Base-by-base conservation (phyloP, 2,113 vertebrate genomes). In the Cottus gobio region DNA sequence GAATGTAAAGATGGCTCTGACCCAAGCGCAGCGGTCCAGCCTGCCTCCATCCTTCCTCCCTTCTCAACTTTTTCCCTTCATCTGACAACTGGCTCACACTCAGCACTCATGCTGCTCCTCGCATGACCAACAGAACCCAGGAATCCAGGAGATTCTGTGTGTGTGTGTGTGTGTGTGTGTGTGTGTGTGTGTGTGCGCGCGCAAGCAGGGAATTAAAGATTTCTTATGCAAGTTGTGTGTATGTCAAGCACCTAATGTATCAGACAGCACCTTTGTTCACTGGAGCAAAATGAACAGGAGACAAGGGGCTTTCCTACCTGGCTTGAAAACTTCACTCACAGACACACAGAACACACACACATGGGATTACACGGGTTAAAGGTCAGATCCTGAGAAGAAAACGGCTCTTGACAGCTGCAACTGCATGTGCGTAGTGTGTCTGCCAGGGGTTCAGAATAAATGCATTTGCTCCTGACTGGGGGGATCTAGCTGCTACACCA, bases 161-260 rank as follows among this genome's bases (percentile, higher is more conserved):
- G 30, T 37, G 26, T 67, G 65, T 42, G 50, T 71, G 66, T 78
- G 67, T 69, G 71, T 48, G 48, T 36, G 50, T 30, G 42, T 76
- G 24, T 68, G 71, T 42, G 77, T 63, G 77, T 77, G 58, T 54
- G 66, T 66, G 52, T 16, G 7, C 20, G 66, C 50, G 58, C 30
- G 26, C 20, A 22, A n/a, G 18, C 20, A 63, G 28, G 50, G 82
- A 73, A 77, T 80, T 80, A 79, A 80, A 77, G 71, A 36, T 28
- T 82, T 63, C 39, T 84, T 82, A 69, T 74, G 74, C 58, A 74
- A 58, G 52, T 44, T 85, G 66, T 56, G 70, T 76, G 67, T 61
- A 75, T 79, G 74, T 79, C 83, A 88, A 46, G 64, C 82, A 85
- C 90, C 80, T 84, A 80, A 83, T 92, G 85, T 83, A 79, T 93